Evolutionary conservation across 2,113 vertebrate genomes (phyloP).

Genomic region (Micromys minutus): DNA sequence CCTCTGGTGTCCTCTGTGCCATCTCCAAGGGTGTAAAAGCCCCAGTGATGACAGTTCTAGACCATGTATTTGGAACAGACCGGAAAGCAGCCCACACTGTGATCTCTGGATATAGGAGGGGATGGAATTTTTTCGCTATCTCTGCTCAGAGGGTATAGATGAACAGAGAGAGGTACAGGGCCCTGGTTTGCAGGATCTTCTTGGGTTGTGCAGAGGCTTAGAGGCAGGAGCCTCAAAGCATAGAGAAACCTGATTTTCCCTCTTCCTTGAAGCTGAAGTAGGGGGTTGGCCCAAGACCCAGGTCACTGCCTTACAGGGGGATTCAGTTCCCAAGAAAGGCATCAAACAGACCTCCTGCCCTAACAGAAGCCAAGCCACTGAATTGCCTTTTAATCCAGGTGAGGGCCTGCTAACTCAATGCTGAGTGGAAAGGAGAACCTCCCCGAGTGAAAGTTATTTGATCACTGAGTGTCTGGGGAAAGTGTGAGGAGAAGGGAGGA

Average conservation of each 20-base stretch:
- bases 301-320: background rate
- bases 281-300: background rate
- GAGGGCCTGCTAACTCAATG: slow-evolving; percentile 63
- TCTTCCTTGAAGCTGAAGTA: background rate
- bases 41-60: background rate
- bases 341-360: slow-evolving; percentile 66
- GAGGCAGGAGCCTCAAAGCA: background rate
- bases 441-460: slow-evolving; percentile 84
- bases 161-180: background rate
- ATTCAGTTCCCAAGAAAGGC: slow-evolving; percentile 55
- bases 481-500: slow-evolving; percentile 41
- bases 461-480: slow-evolving; percentile 78
- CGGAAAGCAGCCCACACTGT: background rate
- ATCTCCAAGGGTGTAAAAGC: slow-evolving; percentile 11
- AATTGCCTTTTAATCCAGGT: slow-evolving; percentile 86
- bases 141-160: background rate
- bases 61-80: slow-evolving; percentile 37
- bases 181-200: too few species aligned
- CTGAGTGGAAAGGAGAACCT: slow-evolving; percentile 79
- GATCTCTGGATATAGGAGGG: background rate
- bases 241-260: background rate
- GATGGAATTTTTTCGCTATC: background rate
- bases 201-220: background rate
- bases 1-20: background rate
- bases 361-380: slow-evolving; percentile 76